Evolutionary conservation across 2,888 invertebrate genomes (phyloP), one percentile per base, ranked within the genome.

Genomic region (Microctonus aethiopoides): DNA sequence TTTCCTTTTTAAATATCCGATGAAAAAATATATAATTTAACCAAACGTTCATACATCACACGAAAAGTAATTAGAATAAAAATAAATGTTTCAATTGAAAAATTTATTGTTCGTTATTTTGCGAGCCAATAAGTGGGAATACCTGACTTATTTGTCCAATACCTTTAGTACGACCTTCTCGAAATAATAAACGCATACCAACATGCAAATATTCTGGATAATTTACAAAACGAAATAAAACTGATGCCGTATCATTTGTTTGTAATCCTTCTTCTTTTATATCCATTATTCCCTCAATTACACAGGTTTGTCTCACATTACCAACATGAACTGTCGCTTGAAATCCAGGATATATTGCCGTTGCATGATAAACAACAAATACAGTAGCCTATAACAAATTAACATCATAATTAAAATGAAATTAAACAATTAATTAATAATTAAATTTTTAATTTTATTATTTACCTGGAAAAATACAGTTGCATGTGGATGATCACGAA

Each of bases 271-370:
- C 87, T 0, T 90, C 87, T 0, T 91, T 90, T 83, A 91, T 89
- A 11, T 89, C 89, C 89, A 91, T 90, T 73, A 92, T 91, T 20
- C 92, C 95, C 79, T 94, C 91, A 60, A 98, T 93, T 9, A 94
- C 92, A n/a, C 96, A 98, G 0, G 98, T 98, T 87, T 98, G 98
- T 0, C 98, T 89, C 7, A 99, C 95, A 79, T 96, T 98, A 0
- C 97, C 98, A 64, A 98, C 95, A 86, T 98, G 97, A 0, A 98
- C 94, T 0, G 98, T 98, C 22, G 96, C 95, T 87, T 95, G 95
- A 85, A 95, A 95, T 32, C 95, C 95, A 4, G 92, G 92, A 74
- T 91, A 92, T 72, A 96, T 95, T 13, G 93, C 92, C 0, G 93
- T 95, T 0, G 94, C 91, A 84, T 97, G 97, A 74, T 94, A 94